These are phyloP conservation scores for Picathartes gymnocephalus DNA, from an alignment of 2,113 vertebrate species.

Conservation along the genomic window DNA sequence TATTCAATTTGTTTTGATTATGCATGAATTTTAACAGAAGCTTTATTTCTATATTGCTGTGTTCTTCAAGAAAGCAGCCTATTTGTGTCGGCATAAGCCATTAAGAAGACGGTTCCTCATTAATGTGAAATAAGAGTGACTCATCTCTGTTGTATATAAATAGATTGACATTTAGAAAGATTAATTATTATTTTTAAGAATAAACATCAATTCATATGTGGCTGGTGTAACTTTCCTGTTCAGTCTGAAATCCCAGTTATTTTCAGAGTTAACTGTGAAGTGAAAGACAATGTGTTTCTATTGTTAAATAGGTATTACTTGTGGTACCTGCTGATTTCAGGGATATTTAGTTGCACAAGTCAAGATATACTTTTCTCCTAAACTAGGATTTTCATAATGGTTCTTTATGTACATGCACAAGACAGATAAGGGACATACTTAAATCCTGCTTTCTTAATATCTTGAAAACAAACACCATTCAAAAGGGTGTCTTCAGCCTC, in stretches of 20 bases:
- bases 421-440: neutral
- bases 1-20: conserved; percentile 80
- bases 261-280: neutral
- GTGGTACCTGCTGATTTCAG: neutral
- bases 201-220: neutral
- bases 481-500: neutral
- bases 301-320: neutral
- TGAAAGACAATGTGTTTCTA: neutral
- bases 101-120: neutral
- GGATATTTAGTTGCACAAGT: neutral
- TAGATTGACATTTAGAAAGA: conserved; percentile 32
- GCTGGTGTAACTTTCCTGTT: neutral
- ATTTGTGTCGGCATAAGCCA: neutral
- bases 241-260: neutral
- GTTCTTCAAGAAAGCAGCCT: neutral
- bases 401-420: neutral
- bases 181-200: neutral
- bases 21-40: conserved; percentile 61
- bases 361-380: neutral
- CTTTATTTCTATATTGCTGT: neutral
- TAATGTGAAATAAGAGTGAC: neutral
- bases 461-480: neutral
- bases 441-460: neutral
- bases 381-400: neutral
- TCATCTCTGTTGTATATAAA: neutral